A percentile compares a stretch with the other conserved stretches of the same genome.
Conservation (phyloP, 2,113 vertebrate genomes). For the Pterocles burchelli region DNA sequence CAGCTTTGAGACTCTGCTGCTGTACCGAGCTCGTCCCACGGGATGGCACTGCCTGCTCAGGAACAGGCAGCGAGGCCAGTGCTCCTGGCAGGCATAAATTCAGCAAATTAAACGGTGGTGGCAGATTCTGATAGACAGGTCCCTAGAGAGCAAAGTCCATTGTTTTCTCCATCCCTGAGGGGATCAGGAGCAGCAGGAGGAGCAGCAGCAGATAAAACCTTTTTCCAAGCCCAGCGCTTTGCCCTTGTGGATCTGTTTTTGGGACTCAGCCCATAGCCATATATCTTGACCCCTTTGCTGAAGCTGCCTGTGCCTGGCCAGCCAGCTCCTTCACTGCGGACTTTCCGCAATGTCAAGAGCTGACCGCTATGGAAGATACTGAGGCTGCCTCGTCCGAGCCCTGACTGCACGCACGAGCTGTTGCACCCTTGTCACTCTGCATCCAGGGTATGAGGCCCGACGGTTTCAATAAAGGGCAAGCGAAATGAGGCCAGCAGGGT, state of each 20-base stretch:
- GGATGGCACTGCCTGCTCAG: conserved; percentile 70
- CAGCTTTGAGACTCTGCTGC: background rate
- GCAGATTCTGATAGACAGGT: conserved; percentile 63
- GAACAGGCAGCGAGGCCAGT: background rate
- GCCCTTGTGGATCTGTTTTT: conserved; percentile 30
- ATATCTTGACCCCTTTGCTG: conserved; percentile 44
- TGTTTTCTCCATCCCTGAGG: conserved; percentile 37
- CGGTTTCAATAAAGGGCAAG: conserved; percentile 26
- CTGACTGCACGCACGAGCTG: rapidly evolving
- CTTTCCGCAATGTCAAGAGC: background rate
- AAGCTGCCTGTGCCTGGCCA: background rate
- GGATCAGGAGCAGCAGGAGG: conserved; percentile 22
- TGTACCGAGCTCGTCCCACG: conserved; percentile 42
- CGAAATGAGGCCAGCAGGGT: conserved; percentile 24
- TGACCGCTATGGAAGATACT: rapidly evolving
- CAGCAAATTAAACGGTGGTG: conserved; percentile 56
- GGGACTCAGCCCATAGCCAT: background rate
- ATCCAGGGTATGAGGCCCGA: background rate
- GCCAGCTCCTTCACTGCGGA: background rate
- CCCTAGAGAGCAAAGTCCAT: conserved; percentile 37
- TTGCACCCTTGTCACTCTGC: rapidly evolving
- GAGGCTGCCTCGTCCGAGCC: rapidly evolving
- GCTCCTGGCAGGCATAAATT: conserved; percentile 30
- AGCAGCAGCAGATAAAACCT: background rate
- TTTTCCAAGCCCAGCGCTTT: conserved; percentile 5